Evolutionary conservation across 2,113 vertebrate genomes (phyloP).

Genomic region (Lagenorhynchus albirostris): DNA sequence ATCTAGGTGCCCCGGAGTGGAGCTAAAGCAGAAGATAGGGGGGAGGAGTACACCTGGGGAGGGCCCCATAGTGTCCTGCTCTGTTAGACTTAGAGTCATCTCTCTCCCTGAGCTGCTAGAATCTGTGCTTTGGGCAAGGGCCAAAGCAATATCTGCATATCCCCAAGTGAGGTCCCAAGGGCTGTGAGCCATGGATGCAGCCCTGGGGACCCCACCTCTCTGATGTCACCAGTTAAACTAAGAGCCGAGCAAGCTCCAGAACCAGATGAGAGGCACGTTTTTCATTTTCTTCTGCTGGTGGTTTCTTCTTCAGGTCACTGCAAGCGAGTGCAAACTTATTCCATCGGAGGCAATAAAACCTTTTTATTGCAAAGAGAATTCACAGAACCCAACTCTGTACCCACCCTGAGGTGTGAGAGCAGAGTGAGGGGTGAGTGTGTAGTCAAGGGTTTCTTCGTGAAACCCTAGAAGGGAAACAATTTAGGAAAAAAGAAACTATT

Average conservation of each 20-base stretch:
- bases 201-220: neutral
- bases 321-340: neutral
- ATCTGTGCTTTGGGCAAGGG: neutral
- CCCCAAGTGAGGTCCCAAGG: neutral
- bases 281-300: neutral
- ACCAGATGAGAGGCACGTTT: neutral
- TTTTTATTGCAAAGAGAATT: neutral
- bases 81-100: neutral
- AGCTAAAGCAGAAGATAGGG: neutral
- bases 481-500: constrained; percentile 59
- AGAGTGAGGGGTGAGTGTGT: neutral
- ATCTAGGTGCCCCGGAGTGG: neutral
- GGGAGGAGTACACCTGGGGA: neutral
- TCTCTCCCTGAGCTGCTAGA: neutral
- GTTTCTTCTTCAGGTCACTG: constrained; percentile 20
- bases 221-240: neutral
- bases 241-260: neutral
- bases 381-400: neutral
- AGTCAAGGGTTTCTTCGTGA: constrained; percentile 36
- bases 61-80: neutral
- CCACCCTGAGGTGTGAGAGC: neutral
- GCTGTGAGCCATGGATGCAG: rapidly evolving
- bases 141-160: neutral
- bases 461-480: constrained; percentile 41
- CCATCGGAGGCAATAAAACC: neutral